These are phyloP conservation scores for Jacana jacana DNA, from an alignment of 2,113 vertebrate genomes.

Conservation along the genomic window DNA sequence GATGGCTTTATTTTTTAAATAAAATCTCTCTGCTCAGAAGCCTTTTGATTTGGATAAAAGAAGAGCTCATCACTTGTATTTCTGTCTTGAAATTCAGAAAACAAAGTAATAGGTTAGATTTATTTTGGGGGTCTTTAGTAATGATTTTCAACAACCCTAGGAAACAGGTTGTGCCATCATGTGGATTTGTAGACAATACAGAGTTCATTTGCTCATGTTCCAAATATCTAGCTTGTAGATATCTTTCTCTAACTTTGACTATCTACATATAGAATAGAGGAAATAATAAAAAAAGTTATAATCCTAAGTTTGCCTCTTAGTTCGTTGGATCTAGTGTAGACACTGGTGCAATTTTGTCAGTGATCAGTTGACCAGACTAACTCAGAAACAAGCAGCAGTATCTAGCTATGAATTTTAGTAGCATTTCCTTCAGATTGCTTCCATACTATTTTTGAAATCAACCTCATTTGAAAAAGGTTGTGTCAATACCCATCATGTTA, in stretches of 20 bases:
- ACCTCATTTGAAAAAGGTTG: neutral
- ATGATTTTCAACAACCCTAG: neutral
- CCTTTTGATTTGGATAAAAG: neutral
- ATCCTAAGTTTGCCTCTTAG: neutral
- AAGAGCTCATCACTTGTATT: neutral
- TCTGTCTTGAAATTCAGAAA: neutral
- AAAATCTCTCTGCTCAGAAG: neutral
- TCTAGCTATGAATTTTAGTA: neutral
- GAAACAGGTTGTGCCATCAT: neutral
- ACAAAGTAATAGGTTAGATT: neutral
- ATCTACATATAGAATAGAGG: neutral
- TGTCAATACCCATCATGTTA: neutral
- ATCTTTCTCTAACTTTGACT: neutral
- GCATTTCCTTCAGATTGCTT: neutral
- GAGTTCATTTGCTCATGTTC: neutral
- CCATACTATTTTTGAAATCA: neutral
- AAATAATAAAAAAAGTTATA: neutral
- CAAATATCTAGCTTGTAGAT: neutral
- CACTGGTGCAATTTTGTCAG: neutral
- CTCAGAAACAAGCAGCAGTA: neutral
- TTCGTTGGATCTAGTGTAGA: neutral
- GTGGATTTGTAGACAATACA: neutral
- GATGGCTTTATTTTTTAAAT: neutral
- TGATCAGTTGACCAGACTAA: neutral
- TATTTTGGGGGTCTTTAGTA: neutral